Conservation (phyloP, 2,888 invertebrate genomes). For the Minunthozetes semirufus region DNA sequence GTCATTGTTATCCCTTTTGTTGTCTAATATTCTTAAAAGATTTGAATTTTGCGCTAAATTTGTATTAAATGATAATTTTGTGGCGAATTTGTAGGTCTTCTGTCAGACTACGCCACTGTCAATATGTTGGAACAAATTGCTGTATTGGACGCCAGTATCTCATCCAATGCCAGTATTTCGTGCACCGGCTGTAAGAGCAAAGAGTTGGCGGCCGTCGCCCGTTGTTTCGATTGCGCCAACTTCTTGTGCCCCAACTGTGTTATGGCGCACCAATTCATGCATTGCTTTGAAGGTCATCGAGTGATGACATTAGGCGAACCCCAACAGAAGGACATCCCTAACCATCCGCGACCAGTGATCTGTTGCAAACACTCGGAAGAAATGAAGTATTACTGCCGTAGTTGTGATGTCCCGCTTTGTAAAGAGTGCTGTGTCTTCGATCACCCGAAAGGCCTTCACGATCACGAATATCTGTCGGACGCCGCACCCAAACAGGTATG, state of each 20-base stretch:
- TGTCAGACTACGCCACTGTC: constrained; percentile 59
- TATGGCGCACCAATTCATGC: constrained; percentile 98
- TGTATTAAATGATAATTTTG: background rate
- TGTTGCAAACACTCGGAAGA: constrained; percentile 86
- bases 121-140: constrained; percentile 50
- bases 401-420: constrained; percentile 86
- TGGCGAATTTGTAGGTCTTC: constrained; percentile 51
- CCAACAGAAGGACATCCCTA: constrained; percentile 44
- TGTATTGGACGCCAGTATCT: constrained; percentile 49
- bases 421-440: constrained; percentile 87
- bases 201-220: constrained; percentile 86
- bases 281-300: constrained; percentile 94
- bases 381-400: constrained; percentile 86
- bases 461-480: constrained; percentile 77
- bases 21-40: background rate
- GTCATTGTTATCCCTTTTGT: background rate
- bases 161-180: constrained; percentile 54
- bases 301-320: constrained; percentile 56
- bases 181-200: constrained; percentile 96
- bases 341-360: constrained; percentile 56
- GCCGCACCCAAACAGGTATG: constrained; percentile 59
- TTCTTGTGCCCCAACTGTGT: constrained; percentile 86
- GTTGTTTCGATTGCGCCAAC: constrained; percentile 93
- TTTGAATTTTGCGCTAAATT: background rate
- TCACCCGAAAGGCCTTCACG: constrained; percentile 69